Evolutionary conservation across 30 jellyfish, hydroid and myxozoan species (phyloP).

Genomic region (Chrysaora quinquecirrha): DNA sequence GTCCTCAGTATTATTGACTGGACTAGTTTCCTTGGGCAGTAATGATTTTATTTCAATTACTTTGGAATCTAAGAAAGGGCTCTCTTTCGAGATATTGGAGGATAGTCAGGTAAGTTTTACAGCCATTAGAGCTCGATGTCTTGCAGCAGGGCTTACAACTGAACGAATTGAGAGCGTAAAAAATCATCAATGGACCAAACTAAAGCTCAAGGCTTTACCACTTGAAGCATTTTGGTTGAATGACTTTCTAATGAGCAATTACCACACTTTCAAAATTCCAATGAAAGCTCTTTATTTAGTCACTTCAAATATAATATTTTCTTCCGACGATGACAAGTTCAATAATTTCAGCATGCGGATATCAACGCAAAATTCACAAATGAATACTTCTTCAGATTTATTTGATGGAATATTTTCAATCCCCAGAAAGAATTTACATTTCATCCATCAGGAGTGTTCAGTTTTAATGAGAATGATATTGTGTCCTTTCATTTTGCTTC

Average conservation of each 20-base stretch:
- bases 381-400: not conserved
- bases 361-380: not conserved
- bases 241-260: not conserved
- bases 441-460: constrained; percentile 26
- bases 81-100: constrained; percentile 11
- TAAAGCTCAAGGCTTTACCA: constrained; percentile 27
- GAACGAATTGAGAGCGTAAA: not conserved
- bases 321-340: not conserved
- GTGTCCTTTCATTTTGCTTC: constrained; percentile 36
- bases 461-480: constrained; percentile 38
- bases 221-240: constrained; percentile 10
- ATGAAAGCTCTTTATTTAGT: constrained; percentile 36
- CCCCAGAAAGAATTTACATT: not conserved
- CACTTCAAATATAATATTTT: constrained; percentile 8
- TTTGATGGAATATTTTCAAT: constrained; percentile 26
- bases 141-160: constrained; percentile 39
- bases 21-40: constrained; percentile 20
- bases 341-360: constrained; percentile 21
- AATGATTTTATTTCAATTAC: not conserved
- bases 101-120: constrained; percentile 48
- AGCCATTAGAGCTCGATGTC: constrained; percentile 50
- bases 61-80: constrained; percentile 3
- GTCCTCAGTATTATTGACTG: constrained; percentile 29
- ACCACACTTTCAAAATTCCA: constrained; percentile 17
- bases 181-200: not conserved